Conservation (phyloP, 2,797 vertebrate genomes). For the Eleutherodactylus coqui region DNA sequence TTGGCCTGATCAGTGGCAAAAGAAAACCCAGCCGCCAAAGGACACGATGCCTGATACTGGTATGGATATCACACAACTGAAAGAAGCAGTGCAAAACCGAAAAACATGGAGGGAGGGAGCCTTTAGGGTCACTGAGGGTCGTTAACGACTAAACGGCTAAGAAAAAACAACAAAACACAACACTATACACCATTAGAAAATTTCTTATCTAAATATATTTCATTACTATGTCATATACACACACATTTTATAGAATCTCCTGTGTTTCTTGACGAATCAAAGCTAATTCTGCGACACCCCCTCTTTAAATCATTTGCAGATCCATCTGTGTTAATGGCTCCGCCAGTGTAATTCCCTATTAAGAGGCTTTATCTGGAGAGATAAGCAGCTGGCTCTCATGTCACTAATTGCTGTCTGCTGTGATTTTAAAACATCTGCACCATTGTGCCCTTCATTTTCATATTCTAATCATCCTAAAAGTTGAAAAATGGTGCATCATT, state of each 20-base stretch:
- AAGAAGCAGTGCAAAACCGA: no score
- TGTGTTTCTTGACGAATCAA: neutral
- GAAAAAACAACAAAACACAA: no score
- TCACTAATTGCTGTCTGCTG: conserved; percentile 85
- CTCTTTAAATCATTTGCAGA: conserved; percentile 76
- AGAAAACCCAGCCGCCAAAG: no score
- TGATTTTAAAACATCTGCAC: conserved; percentile 86
- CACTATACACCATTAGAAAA: no score
- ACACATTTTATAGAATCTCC: neutral
- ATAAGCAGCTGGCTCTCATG: conserved; percentile 84
- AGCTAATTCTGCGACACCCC: conserved; percentile 64
- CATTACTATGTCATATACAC: no score
- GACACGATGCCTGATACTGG: no score
- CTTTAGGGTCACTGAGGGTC: no score
- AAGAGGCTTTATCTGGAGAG: conserved; percentile 83
- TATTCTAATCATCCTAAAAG: conserved; percentile 83
- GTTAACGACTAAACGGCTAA: no score
- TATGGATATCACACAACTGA: no score
- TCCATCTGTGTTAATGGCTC: conserved; percentile 80
- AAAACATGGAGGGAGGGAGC: no score
- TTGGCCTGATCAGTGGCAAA: no score
- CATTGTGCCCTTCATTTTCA: conserved; percentile 83
- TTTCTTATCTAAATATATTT: no score
- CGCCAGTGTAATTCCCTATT: conserved; percentile 83
- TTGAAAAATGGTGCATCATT: conserved; percentile 79